phyloP scores from a whole-genome alignment of 2,888 invertebrate genomes.

The Tipula confusa region DNA sequence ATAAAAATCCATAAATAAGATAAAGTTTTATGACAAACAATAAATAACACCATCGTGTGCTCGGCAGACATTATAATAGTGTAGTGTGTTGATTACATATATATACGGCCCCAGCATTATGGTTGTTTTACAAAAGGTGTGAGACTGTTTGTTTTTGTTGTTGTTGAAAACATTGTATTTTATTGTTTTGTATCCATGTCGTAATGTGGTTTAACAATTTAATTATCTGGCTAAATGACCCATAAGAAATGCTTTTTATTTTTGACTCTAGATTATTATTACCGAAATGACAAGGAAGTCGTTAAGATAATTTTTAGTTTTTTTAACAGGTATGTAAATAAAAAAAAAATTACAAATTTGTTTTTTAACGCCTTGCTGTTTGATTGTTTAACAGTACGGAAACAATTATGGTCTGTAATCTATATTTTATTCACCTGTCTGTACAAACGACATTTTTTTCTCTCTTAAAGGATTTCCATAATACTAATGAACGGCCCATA shows the following conservation, averaged over 20 bases:
- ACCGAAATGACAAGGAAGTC: background rate
- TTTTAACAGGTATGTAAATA: background rate
- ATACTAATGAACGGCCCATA: too few species aligned
- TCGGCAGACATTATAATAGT: background rate
- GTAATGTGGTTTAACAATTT: background rate
- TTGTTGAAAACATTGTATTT: background rate
- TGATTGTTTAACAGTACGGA: background rate
- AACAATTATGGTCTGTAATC: background rate
- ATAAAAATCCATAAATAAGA: background rate
- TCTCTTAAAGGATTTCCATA: too few species aligned
- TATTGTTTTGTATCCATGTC: background rate
- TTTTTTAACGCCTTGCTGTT: background rate
- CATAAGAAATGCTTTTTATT: background rate
- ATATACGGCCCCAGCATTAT: background rate
- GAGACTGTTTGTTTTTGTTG: background rate
- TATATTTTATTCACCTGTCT: background rate
- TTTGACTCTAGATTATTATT: background rate
- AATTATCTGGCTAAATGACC: conserved; percentile 6
- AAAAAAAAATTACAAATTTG: background rate
- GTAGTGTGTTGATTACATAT: background rate
- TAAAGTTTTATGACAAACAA: background rate
- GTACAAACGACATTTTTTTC: too few species aligned
- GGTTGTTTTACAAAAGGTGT: background rate
- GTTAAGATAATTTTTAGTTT: background rate
- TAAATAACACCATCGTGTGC: background rate